Percentiles rank a stretch among this genome's conserved stretches.
These are phyloP conservation scores for Danio tinwini DNA, from an alignment of 2,797 vertebrate species.

Conservation along the genomic window DNA sequence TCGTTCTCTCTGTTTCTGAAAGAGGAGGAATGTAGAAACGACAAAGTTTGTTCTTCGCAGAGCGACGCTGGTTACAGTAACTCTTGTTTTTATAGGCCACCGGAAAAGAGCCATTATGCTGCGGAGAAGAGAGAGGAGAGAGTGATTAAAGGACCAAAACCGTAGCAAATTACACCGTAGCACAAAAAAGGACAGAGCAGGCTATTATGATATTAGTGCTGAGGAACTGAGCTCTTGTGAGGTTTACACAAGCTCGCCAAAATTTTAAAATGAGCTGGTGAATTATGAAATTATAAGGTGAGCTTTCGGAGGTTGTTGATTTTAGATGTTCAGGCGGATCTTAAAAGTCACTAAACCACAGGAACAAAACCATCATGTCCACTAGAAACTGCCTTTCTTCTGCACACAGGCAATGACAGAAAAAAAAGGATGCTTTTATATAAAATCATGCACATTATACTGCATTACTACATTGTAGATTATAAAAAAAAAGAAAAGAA, in stretches of 20 bases:
- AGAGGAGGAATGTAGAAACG: slow-evolving; percentile 55
- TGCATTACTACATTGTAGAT: too few species aligned
- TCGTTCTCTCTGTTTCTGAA: slow-evolving; percentile 30
- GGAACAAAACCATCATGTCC: slow-evolving; percentile 24
- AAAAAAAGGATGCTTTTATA: too few species aligned
- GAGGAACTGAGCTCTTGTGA: slow-evolving; percentile 21
- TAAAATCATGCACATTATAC: too few species aligned
- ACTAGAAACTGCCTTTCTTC: slow-evolving; percentile 11
- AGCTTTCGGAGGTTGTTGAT: background rate
- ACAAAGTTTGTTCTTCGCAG: slow-evolving; percentile 46
- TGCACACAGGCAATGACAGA: background rate
- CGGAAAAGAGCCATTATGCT: slow-evolving; percentile 56
- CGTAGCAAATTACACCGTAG: slow-evolving; percentile 37
- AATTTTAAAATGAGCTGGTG: slow-evolving; percentile 12
- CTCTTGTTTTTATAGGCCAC: slow-evolving; percentile 48
- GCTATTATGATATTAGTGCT: slow-evolving; percentile 38
- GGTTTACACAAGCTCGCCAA: background rate
- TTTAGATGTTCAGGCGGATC: background rate
- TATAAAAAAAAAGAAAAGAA: too few species aligned
- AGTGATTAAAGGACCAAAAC: slow-evolving; percentile 52
- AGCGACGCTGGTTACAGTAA: slow-evolving; percentile 47
- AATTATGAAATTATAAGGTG: slow-evolving; percentile 11
- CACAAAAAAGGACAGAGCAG: slow-evolving; percentile 13
- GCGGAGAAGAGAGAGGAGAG: slow-evolving; percentile 36
- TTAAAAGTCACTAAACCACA: background rate